Percentiles rank a stretch among this genome's conserved stretches.
Conservation (phyloP, 2,113 vertebrate genomes). For the Marmota monax region DNA sequence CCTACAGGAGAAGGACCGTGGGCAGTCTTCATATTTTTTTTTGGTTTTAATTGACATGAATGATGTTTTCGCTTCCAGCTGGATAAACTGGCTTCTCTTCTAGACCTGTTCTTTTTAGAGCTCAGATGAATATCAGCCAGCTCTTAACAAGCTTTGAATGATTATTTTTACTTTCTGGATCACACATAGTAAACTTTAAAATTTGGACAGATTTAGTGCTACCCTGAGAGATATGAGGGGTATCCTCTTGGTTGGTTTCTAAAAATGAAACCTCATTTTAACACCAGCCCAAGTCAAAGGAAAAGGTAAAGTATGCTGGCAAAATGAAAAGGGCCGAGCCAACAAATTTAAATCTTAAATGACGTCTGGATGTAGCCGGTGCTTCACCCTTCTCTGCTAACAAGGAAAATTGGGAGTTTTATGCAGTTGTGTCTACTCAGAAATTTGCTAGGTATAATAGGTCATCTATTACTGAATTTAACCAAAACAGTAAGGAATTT, state of each 20-base stretch:
- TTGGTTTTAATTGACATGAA: background rate
- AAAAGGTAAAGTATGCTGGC: background rate
- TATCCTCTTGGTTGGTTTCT: background rate
- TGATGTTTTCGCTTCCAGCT: background rate
- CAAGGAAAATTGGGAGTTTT: background rate
- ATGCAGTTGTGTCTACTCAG: background rate
- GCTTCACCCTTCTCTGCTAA: background rate
- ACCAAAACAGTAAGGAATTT: too few relatives aligned
- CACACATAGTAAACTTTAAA: background rate
- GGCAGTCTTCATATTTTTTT: background rate
- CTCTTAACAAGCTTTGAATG: background rate
- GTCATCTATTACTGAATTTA: background rate
- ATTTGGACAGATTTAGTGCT: background rate
- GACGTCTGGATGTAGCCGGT: background rate
- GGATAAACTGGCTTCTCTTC: background rate
- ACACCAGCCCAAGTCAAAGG: background rate
- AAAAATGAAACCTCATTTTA: background rate
- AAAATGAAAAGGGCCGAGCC: background rate
- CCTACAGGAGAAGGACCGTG: background rate
- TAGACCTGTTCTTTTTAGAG: background rate
- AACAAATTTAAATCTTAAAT: slow-evolving; percentile 19
- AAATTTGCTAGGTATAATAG: background rate
- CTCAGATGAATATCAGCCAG: background rate
- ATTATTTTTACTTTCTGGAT: background rate
- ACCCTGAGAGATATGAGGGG: background rate